Conservation (phyloP, 2,888 invertebrate species). For the Uloborus plumipes region DNA sequence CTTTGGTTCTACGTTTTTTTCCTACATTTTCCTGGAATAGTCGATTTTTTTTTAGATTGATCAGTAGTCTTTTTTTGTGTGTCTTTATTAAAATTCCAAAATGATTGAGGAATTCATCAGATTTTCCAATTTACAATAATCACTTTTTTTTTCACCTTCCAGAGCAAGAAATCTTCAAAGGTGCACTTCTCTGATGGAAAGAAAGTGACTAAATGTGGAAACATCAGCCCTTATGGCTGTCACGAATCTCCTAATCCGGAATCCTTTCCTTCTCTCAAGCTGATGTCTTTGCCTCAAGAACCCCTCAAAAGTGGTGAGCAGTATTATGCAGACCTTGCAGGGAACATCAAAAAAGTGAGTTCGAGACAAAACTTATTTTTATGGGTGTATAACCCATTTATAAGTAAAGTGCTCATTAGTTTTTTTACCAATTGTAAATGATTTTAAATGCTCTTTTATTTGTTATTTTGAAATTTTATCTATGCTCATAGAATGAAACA, state of each 20-base stretch:
- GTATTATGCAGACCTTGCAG: slow-evolving; percentile 93
- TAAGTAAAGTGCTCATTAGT: too few species aligned
- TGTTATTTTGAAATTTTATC: too few species aligned
- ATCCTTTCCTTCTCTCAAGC: slow-evolving; percentile 87
- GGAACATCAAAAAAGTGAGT: slow-evolving; percentile 86
- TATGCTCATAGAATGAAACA: too few species aligned
- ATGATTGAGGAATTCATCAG: neutral
- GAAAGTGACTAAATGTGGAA: slow-evolving; percentile 39
- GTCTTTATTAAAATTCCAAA: neutral
- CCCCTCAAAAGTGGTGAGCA: slow-evolving; percentile 90
- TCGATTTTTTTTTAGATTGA: too few species aligned
- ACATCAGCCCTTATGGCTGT: slow-evolving; percentile 82
- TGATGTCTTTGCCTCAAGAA: slow-evolving; percentile 88
- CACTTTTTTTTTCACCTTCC: neutral
- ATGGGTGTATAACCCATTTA: too few species aligned
- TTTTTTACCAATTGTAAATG: too few species aligned
- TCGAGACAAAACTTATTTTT: too few species aligned
- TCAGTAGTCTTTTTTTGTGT: neutral
- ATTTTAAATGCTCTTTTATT: too few species aligned
- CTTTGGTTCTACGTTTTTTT: too few species aligned
- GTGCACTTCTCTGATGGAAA: slow-evolving; percentile 69
- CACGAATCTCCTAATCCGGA: slow-evolving; percentile 87
- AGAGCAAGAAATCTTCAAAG: slow-evolving; percentile 70
- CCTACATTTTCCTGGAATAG: too few species aligned
- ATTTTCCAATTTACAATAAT: neutral